phyloP scores from a whole-genome alignment of 2,888 invertebrate genomes.

The Sinotaia quadrata region DNA sequence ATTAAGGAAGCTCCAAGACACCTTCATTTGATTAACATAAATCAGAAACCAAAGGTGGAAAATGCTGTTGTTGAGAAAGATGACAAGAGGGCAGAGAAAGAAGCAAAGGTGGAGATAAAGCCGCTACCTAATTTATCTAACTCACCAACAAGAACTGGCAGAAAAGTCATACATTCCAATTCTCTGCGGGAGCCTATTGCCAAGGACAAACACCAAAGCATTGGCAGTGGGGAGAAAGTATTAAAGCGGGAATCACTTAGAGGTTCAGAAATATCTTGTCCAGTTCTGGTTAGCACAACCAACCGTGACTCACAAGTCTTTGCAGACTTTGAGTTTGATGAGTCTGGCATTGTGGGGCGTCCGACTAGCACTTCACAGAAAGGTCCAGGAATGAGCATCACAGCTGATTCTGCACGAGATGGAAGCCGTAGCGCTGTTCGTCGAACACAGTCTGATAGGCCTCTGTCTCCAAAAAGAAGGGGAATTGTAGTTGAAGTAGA shows the following conservation, averaged over 20 bases:
- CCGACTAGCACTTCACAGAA: slow-evolving; percentile 18
- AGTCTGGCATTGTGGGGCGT: slow-evolving; percentile 36
- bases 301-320: slow-evolving; percentile 60
- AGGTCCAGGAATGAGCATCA: not conserved
- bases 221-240: slow-evolving; percentile 29
- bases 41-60: not conserved
- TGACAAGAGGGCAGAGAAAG: not conserved
- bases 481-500: not conserved
- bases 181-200: slow-evolving; percentile 10
- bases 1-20: not conserved
- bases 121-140: slow-evolving; percentile 4
- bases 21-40: not conserved
- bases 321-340: slow-evolving; percentile 39
- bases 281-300: slow-evolving; percentile 63
- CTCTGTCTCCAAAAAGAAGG: slow-evolving; percentile 11
- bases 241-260: slow-evolving; percentile 54
- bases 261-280: slow-evolving; percentile 58
- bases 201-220: slow-evolving; percentile 21
- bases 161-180: slow-evolving; percentile 20
- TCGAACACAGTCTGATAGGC: slow-evolving; percentile 38
- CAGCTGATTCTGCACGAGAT: slow-evolving; percentile 2
- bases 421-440: slow-evolving; percentile 28
- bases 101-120: not conserved
- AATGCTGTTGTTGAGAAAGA: not conserved
- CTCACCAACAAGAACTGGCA: slow-evolving; percentile 17